phyloP scores from a whole-genome alignment of 2,888 invertebrate species.

The Chymomyza procnemis region DNA sequence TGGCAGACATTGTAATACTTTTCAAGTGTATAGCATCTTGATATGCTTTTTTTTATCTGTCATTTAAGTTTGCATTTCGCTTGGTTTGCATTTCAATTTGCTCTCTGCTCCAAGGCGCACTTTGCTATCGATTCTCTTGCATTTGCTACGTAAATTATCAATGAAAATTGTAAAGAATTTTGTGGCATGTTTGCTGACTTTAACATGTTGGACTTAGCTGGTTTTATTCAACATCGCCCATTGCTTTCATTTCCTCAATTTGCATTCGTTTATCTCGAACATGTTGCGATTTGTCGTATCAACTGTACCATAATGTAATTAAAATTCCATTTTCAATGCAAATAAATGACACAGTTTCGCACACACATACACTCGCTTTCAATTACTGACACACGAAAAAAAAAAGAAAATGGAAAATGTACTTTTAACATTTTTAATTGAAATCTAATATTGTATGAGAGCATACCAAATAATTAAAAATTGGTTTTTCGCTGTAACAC shows the following conservation, averaged over 20 bases:
- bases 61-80: neutral
- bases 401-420: constrained; percentile 36
- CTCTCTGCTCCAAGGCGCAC: neutral
- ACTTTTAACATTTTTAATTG: constrained; percentile 34
- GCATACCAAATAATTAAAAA: constrained; percentile 20
- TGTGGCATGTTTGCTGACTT: too few species aligned
- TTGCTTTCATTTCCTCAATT: neutral
- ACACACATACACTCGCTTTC: constrained; percentile 39
- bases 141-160: neutral
- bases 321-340: constrained; percentile 44
- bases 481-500: neutral
- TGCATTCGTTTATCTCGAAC: constrained; percentile 4
- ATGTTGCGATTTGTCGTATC: neutral
- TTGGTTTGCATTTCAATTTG: neutral
- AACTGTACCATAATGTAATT: constrained; percentile 48
- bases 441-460: constrained; percentile 40
- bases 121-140: neutral
- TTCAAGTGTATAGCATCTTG: neutral
- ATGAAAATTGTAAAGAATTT: neutral
- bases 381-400: constrained; percentile 36
- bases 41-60: neutral
- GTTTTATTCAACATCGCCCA: neutral
- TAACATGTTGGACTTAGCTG: neutral
- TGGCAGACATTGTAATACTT: neutral
- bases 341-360: constrained; percentile 37